Base-by-base conservation (phyloP, 2,113 vertebrate species). In the Dendrocopos noguchii region DNA sequence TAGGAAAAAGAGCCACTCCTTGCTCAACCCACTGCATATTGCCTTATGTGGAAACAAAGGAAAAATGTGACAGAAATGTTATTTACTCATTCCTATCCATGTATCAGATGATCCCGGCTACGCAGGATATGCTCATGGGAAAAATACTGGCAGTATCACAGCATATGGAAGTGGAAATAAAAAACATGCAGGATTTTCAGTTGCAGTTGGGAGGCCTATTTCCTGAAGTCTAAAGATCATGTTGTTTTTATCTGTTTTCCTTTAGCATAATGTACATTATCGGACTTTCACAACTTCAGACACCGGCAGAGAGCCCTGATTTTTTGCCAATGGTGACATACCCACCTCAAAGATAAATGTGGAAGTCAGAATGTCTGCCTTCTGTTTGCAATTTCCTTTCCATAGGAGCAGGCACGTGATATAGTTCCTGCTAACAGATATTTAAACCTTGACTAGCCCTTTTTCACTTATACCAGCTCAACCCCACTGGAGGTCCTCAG, bases 211-310 rank as follows among this genome's bases (percentile, higher is more conserved):
- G 78, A 88, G 71, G 76, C 71, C 86, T 93, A 80, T 81, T 97
- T 97, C 94, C 94, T 95, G 88, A 72, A 94, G 91, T 92, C 88
- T 66, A 83, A 80, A 93, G 94, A 94, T 85, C 91, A 95, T 90
- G 96, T 87, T 90, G 92, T 95, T 95, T 96, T 96, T 95, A 95
- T 96, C 87, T 96, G 91, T 90, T 82, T 96, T 91, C 94, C 94
- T 96, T 93, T 75, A 94, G 89, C 95, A 96, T 94, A 95, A 97
- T 88, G 95, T 79, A 85, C 75, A 96, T 84, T 91, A 95, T 91
- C 93, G 90, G 88, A 83, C 71, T 88, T 91, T 90, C 78, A 80
- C 87, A 97, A 96, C 76, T 95, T 84, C 91, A 92, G 95, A 85
- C 89, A 84, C 79, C 74, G 56, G 52, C 87, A 93, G 84, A 96